Evolutionary conservation across 2,113 vertebrate species (phyloP).

Genomic region (Varanus salvator): DNA sequence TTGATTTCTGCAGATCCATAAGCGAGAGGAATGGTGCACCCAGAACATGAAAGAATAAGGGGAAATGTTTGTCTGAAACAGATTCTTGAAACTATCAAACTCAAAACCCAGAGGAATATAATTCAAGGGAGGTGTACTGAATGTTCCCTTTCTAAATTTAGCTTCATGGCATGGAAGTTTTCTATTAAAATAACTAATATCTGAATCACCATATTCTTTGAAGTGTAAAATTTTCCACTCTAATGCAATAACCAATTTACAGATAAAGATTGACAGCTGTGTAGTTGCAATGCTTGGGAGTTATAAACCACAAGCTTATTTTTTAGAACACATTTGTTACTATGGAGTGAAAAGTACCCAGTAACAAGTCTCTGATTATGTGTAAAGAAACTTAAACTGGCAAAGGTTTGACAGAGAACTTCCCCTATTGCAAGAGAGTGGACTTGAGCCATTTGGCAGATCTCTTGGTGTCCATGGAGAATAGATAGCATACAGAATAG

Average conservation of each 20-base stretch:
- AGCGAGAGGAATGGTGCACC: too few relatives aligned
- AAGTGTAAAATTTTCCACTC: slow-evolving; percentile 11
- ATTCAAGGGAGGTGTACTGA: not conserved
- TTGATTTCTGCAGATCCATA: not conserved
- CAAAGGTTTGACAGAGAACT: not conserved
- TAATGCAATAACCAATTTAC: slow-evolving; percentile 15
- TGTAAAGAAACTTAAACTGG: slow-evolving; percentile 54
- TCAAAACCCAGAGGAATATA: not conserved
- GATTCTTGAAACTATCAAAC: not conserved
- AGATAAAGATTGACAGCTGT: not conserved
- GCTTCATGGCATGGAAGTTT: not conserved
- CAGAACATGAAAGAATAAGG: not conserved
- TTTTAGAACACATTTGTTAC: not conserved
- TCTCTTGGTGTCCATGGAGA: not conserved
- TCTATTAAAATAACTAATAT: not conserved
- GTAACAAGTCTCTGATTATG: slow-evolving; percentile 16
- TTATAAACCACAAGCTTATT: slow-evolving; percentile 28
- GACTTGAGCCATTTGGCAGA: slow-evolving; percentile 45
- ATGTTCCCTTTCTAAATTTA: rapidly evolving
- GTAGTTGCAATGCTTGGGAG: not conserved
- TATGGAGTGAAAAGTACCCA: not conserved
- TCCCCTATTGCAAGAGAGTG: slow-evolving; percentile 14
- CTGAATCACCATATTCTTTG: not conserved
- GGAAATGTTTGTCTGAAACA: not conserved
- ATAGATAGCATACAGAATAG: slow-evolving; percentile 54